phyloP scores from a whole-genome alignment of 2,888 invertebrate species.

The Euspilapteryx auroguttella region DNA sequence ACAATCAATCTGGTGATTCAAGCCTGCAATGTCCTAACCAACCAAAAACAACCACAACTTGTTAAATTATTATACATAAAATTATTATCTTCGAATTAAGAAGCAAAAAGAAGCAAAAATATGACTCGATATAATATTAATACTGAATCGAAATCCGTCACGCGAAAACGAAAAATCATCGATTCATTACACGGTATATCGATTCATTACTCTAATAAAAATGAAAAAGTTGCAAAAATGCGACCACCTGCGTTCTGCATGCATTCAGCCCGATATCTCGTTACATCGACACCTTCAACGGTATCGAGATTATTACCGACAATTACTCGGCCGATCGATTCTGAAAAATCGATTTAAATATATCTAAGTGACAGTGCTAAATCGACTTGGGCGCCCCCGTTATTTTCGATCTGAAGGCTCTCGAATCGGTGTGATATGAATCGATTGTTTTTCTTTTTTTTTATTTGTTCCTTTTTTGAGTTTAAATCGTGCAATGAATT shows the following conservation, averaged over 20 bases:
- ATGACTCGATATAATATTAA: no score
- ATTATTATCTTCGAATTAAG: no score
- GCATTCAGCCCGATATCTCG: slow-evolving; percentile 16
- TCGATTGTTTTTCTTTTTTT: slow-evolving; percentile 15
- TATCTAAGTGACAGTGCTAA: slow-evolving; percentile 14
- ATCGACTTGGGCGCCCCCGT: slow-evolving; percentile 12
- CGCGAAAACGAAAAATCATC: slow-evolving; percentile 16
- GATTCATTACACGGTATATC: slow-evolving; percentile 17
- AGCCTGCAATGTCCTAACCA: no score
- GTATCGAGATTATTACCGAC: slow-evolving; percentile 27
- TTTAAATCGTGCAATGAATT: no score
- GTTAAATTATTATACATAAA: no score
- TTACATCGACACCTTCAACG: slow-evolving; percentile 39
- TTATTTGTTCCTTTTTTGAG: no score
- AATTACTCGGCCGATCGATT: slow-evolving; percentile 36
- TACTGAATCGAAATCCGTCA: slow-evolving; percentile 13
- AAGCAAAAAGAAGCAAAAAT: background rate
- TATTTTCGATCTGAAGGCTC: slow-evolving; percentile 6
- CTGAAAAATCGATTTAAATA: slow-evolving; percentile 21
- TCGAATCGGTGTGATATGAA: slow-evolving; percentile 8
- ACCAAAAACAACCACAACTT: no score
- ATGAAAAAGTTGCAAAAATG: background rate
- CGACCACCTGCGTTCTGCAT: slow-evolving; percentile 2
- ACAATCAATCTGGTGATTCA: no score
- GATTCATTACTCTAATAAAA: slow-evolving; percentile 13